These are phyloP conservation scores for Serilophus lunatus DNA, from an alignment of 2,113 vertebrate genomes.

Conservation along the genomic window DNA sequence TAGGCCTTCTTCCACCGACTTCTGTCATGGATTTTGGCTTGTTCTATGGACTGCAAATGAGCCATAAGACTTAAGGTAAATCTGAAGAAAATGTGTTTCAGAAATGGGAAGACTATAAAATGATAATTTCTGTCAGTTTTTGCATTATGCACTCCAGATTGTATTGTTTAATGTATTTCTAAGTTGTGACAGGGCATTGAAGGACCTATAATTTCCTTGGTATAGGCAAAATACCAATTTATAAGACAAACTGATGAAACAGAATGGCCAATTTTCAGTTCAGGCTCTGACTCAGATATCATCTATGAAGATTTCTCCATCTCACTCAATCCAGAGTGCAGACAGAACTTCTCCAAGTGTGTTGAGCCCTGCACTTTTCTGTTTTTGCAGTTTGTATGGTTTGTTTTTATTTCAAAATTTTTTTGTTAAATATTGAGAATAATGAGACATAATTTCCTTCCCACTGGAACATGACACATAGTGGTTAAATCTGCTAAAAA, in stretches of 20 bases:
- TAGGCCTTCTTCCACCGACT: neutral
- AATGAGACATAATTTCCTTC: neutral
- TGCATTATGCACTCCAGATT: rapidly evolving
- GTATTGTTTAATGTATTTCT: neutral
- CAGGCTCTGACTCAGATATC: neutral
- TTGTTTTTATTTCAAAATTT: neutral
- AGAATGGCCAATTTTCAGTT: neutral
- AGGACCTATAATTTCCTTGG: neutral
- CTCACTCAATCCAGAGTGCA: neutral
- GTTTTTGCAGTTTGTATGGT: neutral
- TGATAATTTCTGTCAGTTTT: neutral
- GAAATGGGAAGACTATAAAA: neutral
- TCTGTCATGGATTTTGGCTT: neutral
- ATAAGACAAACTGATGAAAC: neutral
- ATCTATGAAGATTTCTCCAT: neutral
- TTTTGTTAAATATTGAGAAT: neutral
- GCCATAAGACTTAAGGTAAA: neutral
- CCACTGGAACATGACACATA: neutral
- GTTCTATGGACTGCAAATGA: neutral
- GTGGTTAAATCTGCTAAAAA: neutral
- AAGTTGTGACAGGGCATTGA: neutral
- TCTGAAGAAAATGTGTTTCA: neutral
- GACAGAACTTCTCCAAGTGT: neutral
- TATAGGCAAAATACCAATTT: neutral
- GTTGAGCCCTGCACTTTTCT: neutral